Conservation (phyloP, 2,797 vertebrate species). For the Danio tinwini region DNA sequence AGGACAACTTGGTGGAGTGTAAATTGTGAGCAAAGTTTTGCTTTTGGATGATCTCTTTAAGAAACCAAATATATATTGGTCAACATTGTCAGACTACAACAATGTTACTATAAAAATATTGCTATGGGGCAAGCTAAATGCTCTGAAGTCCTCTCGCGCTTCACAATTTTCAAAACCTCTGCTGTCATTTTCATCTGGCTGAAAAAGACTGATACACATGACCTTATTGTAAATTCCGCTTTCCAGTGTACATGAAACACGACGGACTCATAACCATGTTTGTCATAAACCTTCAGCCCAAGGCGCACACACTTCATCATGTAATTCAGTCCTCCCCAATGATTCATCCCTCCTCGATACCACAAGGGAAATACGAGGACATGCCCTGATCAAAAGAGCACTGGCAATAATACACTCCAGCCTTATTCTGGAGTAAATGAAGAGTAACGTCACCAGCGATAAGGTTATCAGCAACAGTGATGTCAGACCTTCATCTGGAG, state of each 20-base stretch:
- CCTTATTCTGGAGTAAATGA: constrained; percentile 47
- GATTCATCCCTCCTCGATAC: constrained; percentile 45
- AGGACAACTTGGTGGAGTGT: too few species aligned
- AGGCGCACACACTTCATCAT: constrained; percentile 13
- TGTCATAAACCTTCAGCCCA: constrained; percentile 9
- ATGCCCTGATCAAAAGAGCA: constrained; percentile 39
- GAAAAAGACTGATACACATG: neutral
- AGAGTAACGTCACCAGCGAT: constrained; percentile 49
- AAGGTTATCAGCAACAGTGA: constrained; percentile 52
- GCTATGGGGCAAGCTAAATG: too few species aligned
- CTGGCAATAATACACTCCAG: constrained; percentile 36
- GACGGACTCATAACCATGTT: neutral
- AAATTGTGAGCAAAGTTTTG: too few species aligned
- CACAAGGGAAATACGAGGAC: constrained; percentile 38
- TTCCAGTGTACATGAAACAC: neutral
- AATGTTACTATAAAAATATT: too few species aligned
- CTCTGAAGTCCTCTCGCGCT: too few species aligned
- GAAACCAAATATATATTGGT: too few species aligned
- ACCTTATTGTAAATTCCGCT: neutral
- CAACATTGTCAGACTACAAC: too few species aligned
- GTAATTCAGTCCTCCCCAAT: constrained; percentile 44
- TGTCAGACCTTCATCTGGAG: constrained; percentile 37
- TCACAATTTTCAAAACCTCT: neutral
- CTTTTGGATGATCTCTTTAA: too few species aligned
- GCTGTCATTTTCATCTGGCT: neutral